Percentiles rank a stretch among this genome's conserved stretches.
phyloP scores from a whole-genome alignment of 2,113 vertebrate species.

The Poeciliopsis occidentalis region DNA sequence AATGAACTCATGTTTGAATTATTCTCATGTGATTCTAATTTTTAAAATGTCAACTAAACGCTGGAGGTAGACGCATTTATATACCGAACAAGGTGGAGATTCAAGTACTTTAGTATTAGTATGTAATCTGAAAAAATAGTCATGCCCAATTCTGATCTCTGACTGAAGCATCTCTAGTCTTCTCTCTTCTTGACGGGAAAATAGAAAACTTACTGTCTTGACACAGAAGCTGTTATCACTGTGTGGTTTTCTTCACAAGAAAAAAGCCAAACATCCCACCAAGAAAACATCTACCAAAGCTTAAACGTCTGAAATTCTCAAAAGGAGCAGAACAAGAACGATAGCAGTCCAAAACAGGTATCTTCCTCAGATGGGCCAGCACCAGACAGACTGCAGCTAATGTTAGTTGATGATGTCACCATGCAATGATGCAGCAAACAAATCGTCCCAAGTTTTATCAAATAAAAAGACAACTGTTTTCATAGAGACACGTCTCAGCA shows the following conservation, averaged over 20 bases:
- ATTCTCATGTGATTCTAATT: neutral
- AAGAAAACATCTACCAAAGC: neutral
- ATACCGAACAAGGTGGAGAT: neutral
- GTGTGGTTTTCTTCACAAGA: neutral
- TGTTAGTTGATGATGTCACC: constrained; percentile 61
- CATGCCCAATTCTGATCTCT: neutral
- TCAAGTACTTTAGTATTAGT: too few species aligned
- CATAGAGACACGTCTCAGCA: constrained; percentile 9
- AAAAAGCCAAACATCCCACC: neutral
- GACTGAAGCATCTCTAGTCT: neutral
- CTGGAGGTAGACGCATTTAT: neutral
- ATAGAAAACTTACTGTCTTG: neutral
- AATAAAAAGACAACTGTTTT: neutral
- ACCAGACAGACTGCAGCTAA: constrained; percentile 17
- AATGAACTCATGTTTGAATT: neutral
- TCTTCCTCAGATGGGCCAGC: neutral
- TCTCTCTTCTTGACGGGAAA: neutral
- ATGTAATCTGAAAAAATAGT: too few species aligned
- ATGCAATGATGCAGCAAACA: constrained; percentile 70
- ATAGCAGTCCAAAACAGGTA: too few species aligned
- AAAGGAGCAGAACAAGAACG: neutral
- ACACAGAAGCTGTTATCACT: neutral
- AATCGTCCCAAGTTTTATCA: constrained; percentile 43
- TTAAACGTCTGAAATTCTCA: neutral
- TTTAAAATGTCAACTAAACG: neutral